Evolutionary conservation across 2,113 vertebrate species (phyloP), one percentile per base, ranked within the genome.

Genomic region (Brienomyrus longianalis): DNA sequence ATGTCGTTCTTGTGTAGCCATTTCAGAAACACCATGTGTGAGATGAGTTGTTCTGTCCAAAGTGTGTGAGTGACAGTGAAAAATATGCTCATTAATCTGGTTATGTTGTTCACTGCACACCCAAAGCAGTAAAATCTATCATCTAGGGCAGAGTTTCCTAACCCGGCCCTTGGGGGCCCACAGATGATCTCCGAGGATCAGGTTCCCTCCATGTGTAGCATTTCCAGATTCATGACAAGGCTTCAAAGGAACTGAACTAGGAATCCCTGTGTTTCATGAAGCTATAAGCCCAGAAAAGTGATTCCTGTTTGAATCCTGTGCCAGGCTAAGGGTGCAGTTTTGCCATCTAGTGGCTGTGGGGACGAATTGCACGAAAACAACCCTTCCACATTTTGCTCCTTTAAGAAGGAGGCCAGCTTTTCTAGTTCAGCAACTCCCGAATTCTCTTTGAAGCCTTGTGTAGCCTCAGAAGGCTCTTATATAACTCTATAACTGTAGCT

Each of bases 401-500:
- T 89, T 87, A 80, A 88, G 54, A 86, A 35, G 17, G 80, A 89
- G 89, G 88, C 62, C 88, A 48, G 66, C 77, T 56, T 56, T 89
- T 89, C 74, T 83, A 89, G 88, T 89, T 83, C 89, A 90, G 89
- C 56, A 90, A 88, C 90, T 87, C 45, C 86, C 89, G 90, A 39
- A 90, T 92, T 95, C 93, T 93, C 93, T 94, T 93, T 95, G 93
- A 95, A 94, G 93, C 91, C 91, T n/a, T 89, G 86, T 91, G 88
- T 89, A 87, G 89, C 90, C 91, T 92, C 91, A 59, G 93, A 94
- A 88, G 88, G 80, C 54, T 7, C 88, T 94, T 95, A 92, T 92
- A 93, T 94, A 92, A 95, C 91, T 17, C 92, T 91, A 13, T 91
- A 52, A 88, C 4, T 85, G 87, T 56, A 83, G 8, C 88, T 90